Evolutionary conservation across 2,888 invertebrate species (phyloP).

Genomic region (Caenorhabditis japonica): DNA sequence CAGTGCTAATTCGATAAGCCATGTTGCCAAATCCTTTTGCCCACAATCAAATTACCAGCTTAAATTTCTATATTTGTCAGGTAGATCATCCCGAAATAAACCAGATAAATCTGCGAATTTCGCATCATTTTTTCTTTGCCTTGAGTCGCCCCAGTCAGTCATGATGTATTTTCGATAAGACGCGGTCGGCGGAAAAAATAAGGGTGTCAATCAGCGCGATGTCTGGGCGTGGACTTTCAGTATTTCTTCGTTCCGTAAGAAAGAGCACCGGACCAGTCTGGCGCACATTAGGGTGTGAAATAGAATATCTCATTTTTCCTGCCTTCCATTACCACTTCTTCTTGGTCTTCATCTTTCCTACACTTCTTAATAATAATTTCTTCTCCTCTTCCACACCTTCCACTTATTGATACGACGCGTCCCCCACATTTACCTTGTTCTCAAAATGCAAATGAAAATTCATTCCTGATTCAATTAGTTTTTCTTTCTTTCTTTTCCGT

Average conservation of each 20-base stretch:
- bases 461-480: slow-evolving; percentile 38
- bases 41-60: slow-evolving; percentile 55
- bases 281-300: slow-evolving; percentile 23
- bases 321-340: too few relatives aligned
- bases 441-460: slow-evolving; percentile 18
- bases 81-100: slow-evolving; percentile 52
- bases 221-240: slow-evolving; percentile 34
- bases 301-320: slow-evolving; percentile 12
- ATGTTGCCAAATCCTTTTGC: slow-evolving; percentile 52
- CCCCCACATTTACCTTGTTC: too few relatives aligned
- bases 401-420: slow-evolving; percentile 11
- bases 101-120: slow-evolving; percentile 40
- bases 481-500: background rate
- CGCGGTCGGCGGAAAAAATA: slow-evolving; percentile 34
- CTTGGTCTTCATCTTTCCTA: too few relatives aligned
- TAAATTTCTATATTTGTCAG: slow-evolving; percentile 50
- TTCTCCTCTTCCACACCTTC: background rate
- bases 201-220: slow-evolving; percentile 36
- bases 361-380: slow-evolving; percentile 10
- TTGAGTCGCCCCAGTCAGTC: slow-evolving; percentile 6
- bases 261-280: slow-evolving; percentile 8
- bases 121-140: slow-evolving; percentile 35
- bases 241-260: background rate
- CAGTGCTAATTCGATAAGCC: slow-evolving; percentile 49
- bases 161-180: slow-evolving; percentile 27